phyloP scores from a whole-genome alignment of 2,113 vertebrate genomes.

The Laterallus jamaicensis region DNA sequence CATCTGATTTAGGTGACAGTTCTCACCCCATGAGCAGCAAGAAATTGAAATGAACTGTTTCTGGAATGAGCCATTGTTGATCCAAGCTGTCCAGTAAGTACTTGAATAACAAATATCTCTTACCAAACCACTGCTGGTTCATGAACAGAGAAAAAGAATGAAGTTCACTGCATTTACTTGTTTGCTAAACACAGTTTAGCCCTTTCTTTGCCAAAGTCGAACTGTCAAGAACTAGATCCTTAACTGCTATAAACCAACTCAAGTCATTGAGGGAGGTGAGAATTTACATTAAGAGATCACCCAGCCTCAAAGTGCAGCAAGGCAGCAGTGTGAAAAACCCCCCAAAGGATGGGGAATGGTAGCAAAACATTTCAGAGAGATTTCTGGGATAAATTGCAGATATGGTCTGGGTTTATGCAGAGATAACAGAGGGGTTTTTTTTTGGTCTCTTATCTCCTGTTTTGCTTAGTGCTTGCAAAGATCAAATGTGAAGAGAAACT shows the following conservation, averaged over 20 bases:
- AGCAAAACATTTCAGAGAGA: background rate
- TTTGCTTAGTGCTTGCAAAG: background rate
- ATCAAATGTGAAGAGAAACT: background rate
- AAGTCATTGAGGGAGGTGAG: background rate
- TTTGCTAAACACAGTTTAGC: conserved; percentile 54
- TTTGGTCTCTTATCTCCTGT: background rate
- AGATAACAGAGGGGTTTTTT: background rate
- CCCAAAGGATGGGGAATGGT: background rate
- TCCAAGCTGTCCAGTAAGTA: conserved; percentile 57
- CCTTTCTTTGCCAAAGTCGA: conserved; percentile 27
- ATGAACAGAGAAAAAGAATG: conserved; percentile 57
- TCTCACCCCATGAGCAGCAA: conserved; percentile 59
- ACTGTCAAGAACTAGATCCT: conserved; percentile 22
- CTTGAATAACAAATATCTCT: conserved; percentile 68
- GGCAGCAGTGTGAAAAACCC: background rate
- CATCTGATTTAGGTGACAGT: conserved; percentile 63
- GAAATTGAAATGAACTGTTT: conserved; percentile 57
- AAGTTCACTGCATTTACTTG: conserved; percentile 33
- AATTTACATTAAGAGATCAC: conserved; percentile 4
- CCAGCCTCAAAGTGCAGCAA: background rate
- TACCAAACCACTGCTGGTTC: conserved; percentile 51
- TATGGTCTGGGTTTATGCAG: background rate
- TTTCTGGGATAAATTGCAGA: background rate
- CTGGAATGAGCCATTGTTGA: conserved; percentile 64
- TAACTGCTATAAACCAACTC: conserved; percentile 8